These are phyloP conservation scores for Cerastoderma edule DNA, from an alignment of 2,888 invertebrate species.

Conservation along the genomic window DNA sequence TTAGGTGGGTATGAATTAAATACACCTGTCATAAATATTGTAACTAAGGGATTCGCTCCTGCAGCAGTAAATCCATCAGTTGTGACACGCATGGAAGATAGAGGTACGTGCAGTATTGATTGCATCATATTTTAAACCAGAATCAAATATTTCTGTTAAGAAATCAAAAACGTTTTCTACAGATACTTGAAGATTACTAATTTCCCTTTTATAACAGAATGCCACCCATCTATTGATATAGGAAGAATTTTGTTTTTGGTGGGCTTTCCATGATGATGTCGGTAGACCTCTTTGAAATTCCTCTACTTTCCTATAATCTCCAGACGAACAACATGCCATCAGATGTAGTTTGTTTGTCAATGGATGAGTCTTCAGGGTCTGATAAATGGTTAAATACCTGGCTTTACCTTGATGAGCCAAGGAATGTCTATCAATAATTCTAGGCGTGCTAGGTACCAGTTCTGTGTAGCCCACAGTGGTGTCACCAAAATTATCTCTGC, in stretches of 20 bases:
- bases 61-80: slow-evolving; percentile 33
- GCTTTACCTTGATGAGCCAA: slow-evolving; percentile 26
- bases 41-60: slow-evolving; percentile 39
- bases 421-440: slow-evolving; percentile 43
- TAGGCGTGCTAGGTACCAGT: slow-evolving; percentile 31
- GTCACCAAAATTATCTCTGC: slow-evolving; percentile 34
- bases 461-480: slow-evolving; percentile 48
- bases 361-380: slow-evolving; percentile 35
- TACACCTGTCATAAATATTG: slow-evolving; percentile 27
- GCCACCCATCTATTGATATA: slow-evolving; percentile 42
- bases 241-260: slow-evolving; percentile 41
- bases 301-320: slow-evolving; percentile 27
- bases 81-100: slow-evolving; percentile 28
- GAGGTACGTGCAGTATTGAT: slow-evolving; percentile 45
- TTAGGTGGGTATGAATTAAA: slow-evolving; percentile 40
- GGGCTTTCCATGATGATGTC: slow-evolving; percentile 42
- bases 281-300: slow-evolving; percentile 36
- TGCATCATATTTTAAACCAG: slow-evolving; percentile 29
- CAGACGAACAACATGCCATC: slow-evolving; percentile 36
- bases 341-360: slow-evolving; percentile 27
- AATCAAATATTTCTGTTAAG: slow-evolving; percentile 33
- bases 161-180: slow-evolving; percentile 38
- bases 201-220: slow-evolving; percentile 39
- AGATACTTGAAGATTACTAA: slow-evolving; percentile 39
- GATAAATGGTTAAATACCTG: neutral